Conservation (phyloP, 2,888 invertebrate genomes). For the Cryptus viduatorius region DNA sequence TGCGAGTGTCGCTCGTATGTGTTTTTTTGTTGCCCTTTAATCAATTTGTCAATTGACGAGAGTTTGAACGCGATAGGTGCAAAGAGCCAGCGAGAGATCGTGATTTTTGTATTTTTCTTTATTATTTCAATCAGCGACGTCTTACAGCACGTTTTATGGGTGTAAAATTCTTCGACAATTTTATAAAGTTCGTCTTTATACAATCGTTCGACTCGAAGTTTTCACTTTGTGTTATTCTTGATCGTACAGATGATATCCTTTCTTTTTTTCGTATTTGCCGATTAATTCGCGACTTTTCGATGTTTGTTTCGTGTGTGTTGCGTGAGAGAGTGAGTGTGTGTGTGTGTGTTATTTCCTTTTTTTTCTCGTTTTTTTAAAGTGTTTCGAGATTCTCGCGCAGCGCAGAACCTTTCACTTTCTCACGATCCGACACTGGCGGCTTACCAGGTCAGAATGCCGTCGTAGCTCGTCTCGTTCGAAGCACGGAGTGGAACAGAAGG, state of each 20-base stretch:
- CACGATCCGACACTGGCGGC: constrained; percentile 83
- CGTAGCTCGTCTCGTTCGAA: constrained; percentile 66
- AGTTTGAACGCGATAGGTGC: neutral
- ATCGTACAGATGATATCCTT: constrained; percentile 1
- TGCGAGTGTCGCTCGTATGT: constrained; percentile 18
- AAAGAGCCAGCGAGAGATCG: neutral
- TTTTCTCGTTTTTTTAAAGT: neutral
- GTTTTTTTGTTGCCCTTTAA: neutral
- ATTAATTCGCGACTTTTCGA: constrained; percentile 12
- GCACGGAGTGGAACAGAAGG: constrained; percentile 67
- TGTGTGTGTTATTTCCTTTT: constrained; percentile 6
- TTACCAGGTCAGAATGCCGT: constrained; percentile 84
- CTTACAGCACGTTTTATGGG: constrained; percentile 15
- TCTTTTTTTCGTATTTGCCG: constrained; percentile 11
- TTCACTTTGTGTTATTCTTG: constrained; percentile 5
- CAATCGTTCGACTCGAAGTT: neutral
- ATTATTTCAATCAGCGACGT: constrained; percentile 3
- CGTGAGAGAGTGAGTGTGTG: constrained; percentile 4
- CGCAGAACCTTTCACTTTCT: constrained; percentile 67
- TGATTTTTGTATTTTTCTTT: neutral
- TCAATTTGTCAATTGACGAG: constrained; percentile 1
- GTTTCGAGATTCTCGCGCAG: constrained; percentile 57
- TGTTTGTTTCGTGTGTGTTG: constrained; percentile 19
- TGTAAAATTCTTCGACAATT: neutral
- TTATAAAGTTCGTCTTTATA: neutral